phyloP scores from a whole-genome alignment of 2,113 vertebrate species.

The Canis aureus region DNA sequence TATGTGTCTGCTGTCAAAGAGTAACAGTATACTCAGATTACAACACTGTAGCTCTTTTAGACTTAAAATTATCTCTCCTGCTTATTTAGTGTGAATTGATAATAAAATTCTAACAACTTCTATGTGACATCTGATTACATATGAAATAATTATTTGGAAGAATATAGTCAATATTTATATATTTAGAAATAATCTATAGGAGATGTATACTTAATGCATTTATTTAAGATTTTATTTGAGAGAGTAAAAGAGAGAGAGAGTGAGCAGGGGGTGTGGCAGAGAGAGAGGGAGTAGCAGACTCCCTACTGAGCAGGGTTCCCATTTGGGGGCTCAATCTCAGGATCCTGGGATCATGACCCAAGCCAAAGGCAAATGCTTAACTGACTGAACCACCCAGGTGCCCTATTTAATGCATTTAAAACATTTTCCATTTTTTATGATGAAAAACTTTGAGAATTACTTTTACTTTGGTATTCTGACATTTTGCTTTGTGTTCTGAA shows the following conservation, averaged over 20 bases:
- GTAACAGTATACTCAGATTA: neutral
- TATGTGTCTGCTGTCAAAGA: neutral
- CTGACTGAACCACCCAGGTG: no score
- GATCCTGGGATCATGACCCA: no score
- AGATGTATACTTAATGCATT: neutral
- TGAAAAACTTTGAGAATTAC: neutral
- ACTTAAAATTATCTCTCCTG: neutral
- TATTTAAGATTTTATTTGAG: neutral
- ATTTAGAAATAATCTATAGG: neutral
- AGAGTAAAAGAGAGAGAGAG: no score
- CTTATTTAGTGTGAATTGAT: neutral
- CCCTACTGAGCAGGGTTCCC: no score
- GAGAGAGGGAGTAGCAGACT: no score
- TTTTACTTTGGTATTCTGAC: conserved; percentile 1
- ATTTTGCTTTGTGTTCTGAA: conserved; percentile 6
- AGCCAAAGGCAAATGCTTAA: no score
- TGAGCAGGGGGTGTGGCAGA: no score
- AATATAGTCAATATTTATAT: neutral
- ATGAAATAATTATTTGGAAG: neutral
- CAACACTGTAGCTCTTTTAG: neutral
- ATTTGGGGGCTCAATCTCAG: no score
- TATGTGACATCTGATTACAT: neutral
- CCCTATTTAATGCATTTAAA: conserved; percentile 18
- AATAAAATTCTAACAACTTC: neutral
- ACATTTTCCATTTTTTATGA: neutral